Base-by-base conservation (phyloP, 2,888 invertebrate genomes). In the Cryptocheilus praepositus region DNA sequence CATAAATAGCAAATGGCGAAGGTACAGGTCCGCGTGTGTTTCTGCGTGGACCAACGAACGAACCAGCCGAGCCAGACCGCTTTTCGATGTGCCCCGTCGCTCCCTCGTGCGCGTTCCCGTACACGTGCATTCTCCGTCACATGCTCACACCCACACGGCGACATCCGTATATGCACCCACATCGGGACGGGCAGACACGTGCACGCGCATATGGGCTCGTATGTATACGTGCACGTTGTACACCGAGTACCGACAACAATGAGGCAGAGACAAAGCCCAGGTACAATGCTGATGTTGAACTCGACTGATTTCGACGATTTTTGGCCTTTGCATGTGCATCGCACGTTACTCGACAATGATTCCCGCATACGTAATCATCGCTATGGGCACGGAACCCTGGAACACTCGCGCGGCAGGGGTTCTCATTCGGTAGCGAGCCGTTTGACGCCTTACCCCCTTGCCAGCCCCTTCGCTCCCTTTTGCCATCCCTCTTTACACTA, bases 241-340 rank as follows among this genome's bases (percentile, higher is more conserved):
- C 78, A 80, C 71, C 71, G 75, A 81, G 83, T 80, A 83, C 77
- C 79, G 86, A 86, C 85, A 86, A 88, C 88, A 88, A 88, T 88
- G 88, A 86, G 81, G 75, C 76, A 83, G 85, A 88, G 87, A 88
- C 87, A 88, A 87, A 83, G 86, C 83, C 83, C 81, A 83, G 85
- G 83, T 83, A 88, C 88, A 88, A 88, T 87, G 86, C 85, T 83
- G 85, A 86, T 88, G 87, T 87, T 88, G 87, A 87, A 88, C 88
- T 87, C 88, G 85, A 87, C 87, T 87, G 88, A 88, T 88, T 88
- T 88, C 85, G 85, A 87, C 85, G 85, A 88, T 88, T 88, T 88
- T 87, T 87, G 86, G 85, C 82, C 86, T 86, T 86, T 84, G 80
- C 83, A 82, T 83, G 84, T 83, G 83, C 86, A 81, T 83, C 84